Evolutionary conservation across 37 sponge, comb jelly and placozoan species (phyloP).

Genomic region (Diacarnus erythraeanus): DNA sequence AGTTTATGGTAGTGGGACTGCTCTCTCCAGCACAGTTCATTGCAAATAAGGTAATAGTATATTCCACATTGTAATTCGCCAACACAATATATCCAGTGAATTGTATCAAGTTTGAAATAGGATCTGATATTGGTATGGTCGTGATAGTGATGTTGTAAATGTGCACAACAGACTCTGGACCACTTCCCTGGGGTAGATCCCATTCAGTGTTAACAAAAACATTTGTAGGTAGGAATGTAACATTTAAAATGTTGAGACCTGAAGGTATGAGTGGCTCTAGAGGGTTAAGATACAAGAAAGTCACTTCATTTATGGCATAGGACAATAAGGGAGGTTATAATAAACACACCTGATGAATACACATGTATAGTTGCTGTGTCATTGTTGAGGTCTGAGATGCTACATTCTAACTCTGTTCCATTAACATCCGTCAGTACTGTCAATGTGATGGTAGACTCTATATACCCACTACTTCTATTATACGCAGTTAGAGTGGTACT

Average conservation of each 20-base stretch:
- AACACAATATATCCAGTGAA: background rate
- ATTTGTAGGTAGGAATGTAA: background rate
- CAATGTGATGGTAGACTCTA: background rate
- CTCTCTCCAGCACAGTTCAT: background rate
- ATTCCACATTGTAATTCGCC: background rate
- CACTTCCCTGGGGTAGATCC: background rate
- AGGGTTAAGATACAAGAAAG: no score
- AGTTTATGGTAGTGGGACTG: background rate
- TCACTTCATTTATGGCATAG: no score
- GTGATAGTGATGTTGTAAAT: background rate
- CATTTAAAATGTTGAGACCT: background rate
- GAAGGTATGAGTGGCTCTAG: background rate
- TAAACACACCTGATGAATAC: background rate
- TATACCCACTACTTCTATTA: no score
- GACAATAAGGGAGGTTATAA: no score
- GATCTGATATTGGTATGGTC: background rate
- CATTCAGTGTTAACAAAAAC: background rate
- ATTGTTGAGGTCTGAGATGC: background rate
- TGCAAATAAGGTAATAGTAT: background rate
- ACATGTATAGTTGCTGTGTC: background rate
- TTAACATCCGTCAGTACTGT: background rate
- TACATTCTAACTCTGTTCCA: background rate
- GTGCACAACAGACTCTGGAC: background rate
- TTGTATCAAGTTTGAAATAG: background rate
- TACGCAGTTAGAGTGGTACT: no score